phyloP scores from a whole-genome alignment of 2,888 invertebrate species.

The Cyclophora punctaria region DNA sequence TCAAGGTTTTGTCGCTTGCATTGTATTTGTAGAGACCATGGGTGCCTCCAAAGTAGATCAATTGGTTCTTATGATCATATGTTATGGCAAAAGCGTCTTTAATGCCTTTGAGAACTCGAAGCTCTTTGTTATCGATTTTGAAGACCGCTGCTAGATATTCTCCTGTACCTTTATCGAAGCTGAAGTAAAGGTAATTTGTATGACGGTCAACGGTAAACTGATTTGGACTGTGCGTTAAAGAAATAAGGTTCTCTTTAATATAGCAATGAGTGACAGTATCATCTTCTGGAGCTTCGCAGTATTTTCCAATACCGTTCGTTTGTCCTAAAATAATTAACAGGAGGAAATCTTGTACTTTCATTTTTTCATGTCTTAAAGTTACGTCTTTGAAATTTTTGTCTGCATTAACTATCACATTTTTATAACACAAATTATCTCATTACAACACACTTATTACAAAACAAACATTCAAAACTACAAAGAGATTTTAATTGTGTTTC shows the following conservation, averaged over 20 bases:
- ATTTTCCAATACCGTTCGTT: conserved; percentile 15
- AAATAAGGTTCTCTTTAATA: conserved; percentile 41
- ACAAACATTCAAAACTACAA: too few species aligned
- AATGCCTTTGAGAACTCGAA: conserved; percentile 50
- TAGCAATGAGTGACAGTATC: conserved; percentile 42
- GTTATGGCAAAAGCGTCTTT: conserved; percentile 59
- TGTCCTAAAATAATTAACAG: conserved; percentile 14
- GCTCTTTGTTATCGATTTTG: conserved; percentile 38
- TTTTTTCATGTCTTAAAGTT: conserved; percentile 5
- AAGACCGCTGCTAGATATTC: conserved; percentile 49
- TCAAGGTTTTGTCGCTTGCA: conserved; percentile 28
- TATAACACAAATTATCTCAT: too few species aligned
- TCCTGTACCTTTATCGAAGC: conserved; percentile 54
- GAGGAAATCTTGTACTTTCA: conserved; percentile 9
- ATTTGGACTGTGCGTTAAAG: conserved; percentile 51
- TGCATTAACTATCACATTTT: too few species aligned
- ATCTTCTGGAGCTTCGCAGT: conserved; percentile 36
- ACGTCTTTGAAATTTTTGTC: too few species aligned
- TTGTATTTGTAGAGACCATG: conserved; percentile 56
- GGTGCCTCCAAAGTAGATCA: conserved; percentile 58
- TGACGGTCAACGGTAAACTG: conserved; percentile 47
- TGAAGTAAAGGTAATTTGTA: conserved; percentile 51
- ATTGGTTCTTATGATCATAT: conserved; percentile 27
- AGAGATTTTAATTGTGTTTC: too few species aligned
- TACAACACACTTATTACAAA: too few species aligned